These are phyloP conservation scores for Polydrusus cervinus DNA, from an alignment of 2,888 invertebrate species.

Conservation along the genomic window DNA sequence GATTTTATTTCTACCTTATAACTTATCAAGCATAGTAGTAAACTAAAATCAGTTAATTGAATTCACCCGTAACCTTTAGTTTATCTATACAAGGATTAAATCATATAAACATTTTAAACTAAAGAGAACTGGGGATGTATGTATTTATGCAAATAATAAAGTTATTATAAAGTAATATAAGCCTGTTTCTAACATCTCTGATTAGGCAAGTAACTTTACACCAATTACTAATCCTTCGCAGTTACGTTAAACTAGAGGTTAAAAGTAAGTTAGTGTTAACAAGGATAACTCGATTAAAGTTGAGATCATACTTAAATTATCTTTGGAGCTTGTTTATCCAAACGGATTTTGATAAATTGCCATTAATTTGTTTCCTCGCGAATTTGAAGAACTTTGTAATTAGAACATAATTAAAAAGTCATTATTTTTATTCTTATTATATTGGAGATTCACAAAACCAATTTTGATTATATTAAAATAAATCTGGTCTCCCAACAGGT, in stretches of 20 bases:
- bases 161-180: neutral
- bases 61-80: too few relatives aligned
- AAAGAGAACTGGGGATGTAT: neutral
- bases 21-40: too few relatives aligned
- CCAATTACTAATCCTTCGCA: neutral
- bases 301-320: slow-evolving; percentile 11
- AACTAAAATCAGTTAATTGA: too few relatives aligned
- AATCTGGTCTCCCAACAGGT: too few relatives aligned
- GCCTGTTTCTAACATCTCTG: neutral
- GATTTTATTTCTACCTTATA: too few relatives aligned
- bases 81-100: too few relatives aligned
- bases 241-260: slow-evolving; percentile 3
- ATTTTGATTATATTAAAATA: too few relatives aligned
- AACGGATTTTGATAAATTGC: slow-evolving; percentile 1
- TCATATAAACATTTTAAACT: too few relatives aligned
- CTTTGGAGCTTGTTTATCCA: neutral
- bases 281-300: slow-evolving; percentile 1
- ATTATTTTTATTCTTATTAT: too few relatives aligned
- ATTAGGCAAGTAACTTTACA: slow-evolving; percentile 2
- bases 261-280: slow-evolving; percentile 1
- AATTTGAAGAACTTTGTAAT: slow-evolving; percentile 1
- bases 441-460: too few relatives aligned
- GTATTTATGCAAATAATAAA: neutral
- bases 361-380: neutral
- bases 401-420: neutral